Conservation (phyloP, 2,888 invertebrate genomes). For the Fragum sueziense region DNA sequence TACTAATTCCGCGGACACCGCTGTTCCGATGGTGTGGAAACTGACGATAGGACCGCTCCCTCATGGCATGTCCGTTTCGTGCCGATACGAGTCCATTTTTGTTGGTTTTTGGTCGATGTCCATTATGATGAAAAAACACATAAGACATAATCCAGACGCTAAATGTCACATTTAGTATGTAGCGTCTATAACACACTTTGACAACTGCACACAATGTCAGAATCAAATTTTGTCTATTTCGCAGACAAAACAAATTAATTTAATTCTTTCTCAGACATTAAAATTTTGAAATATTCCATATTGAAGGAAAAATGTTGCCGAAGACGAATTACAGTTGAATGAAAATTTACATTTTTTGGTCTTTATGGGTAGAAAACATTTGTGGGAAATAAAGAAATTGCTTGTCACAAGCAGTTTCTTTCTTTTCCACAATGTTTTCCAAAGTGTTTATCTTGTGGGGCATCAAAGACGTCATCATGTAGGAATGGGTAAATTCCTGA, state of each 20-base stretch:
- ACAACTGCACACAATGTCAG: background rate
- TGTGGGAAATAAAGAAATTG: no score
- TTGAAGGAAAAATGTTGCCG: no score
- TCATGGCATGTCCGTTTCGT: slow-evolving; percentile 25
- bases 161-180: background rate
- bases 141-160: slow-evolving; percentile 56
- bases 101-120: slow-evolving; percentile 1
- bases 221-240: background rate
- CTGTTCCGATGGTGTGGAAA: slow-evolving; percentile 70
- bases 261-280: no score
- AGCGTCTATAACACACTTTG: background rate
- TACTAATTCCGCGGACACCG: slow-evolving; percentile 70
- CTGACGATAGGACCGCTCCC: slow-evolving; percentile 49
- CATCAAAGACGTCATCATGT: no score
- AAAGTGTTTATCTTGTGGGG: no score
- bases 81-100: slow-evolving; percentile 1
- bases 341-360: no score
- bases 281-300: no score
- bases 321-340: no score
- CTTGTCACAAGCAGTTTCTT: no score
- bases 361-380: no score
- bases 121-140: slow-evolving; percentile 64
- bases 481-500: no score
- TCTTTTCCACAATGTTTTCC: no score
- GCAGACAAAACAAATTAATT: background rate